Percentiles rank a stretch among this genome's conserved stretches.
Evolutionary conservation across 2,797 vertebrate species (phyloP).

Genomic region (Gymnopithys bicolor): DNA sequence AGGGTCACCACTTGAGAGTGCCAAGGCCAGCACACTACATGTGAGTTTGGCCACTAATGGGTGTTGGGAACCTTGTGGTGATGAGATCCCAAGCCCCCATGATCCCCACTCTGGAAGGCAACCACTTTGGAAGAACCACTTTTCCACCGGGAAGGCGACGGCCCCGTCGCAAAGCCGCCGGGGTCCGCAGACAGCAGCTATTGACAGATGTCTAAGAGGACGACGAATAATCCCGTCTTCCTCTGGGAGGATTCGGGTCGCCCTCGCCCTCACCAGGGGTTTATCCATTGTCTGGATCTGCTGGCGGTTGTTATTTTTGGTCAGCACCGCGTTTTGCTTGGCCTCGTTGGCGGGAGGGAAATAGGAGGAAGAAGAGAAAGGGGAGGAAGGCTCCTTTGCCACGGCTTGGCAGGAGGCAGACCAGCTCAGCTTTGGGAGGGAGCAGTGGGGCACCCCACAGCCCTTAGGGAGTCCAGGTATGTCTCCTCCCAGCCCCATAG

Average conservation of each 20-base stretch:
- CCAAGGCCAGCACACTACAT: rapidly evolving
- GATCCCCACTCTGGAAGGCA: rapidly evolving
- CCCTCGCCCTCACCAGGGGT: slow-evolving; percentile 16
- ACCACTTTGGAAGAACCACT: not conserved
- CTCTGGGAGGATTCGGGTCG: slow-evolving; percentile 56
- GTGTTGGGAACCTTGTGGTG: not conserved
- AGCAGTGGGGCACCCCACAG: not conserved
- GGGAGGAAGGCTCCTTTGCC: not conserved
- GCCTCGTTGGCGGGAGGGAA: not conserved
- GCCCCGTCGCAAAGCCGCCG: not conserved
- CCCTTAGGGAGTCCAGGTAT: rapidly evolving
- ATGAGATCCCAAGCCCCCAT: rapidly evolving
- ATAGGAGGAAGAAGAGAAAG: slow-evolving; percentile 27
- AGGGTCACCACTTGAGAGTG: rapidly evolving
- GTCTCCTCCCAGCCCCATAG: not conserved
- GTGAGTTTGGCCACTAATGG: not conserved
- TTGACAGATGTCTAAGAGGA: slow-evolving; percentile 58
- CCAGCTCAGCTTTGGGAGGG: not conserved
- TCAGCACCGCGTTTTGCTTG: slow-evolving; percentile 17
- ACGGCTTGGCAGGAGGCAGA: not conserved
- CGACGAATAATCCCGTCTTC: slow-evolving; percentile 43
- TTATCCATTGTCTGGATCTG: slow-evolving; percentile 68
- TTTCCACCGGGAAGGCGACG: not conserved
- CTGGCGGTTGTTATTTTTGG: slow-evolving; percentile 51
- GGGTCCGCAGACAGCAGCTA: not conserved